phyloP scores from a whole-genome alignment of 2,888 invertebrate species.

The Aspidiotus destructor region DNA sequence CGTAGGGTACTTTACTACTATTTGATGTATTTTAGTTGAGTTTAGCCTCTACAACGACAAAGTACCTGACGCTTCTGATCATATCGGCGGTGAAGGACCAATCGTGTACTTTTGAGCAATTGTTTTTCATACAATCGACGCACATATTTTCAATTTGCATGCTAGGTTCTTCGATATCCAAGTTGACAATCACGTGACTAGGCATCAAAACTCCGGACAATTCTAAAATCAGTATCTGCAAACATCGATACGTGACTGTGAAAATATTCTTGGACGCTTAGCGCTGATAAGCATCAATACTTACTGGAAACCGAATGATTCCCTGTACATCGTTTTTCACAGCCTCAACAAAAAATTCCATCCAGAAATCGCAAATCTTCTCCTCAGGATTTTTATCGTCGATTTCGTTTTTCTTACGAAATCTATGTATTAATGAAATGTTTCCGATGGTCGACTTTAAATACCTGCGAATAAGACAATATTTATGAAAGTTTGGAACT shows the following conservation, averaged over 20 bases:
- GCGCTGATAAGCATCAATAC: constrained; percentile 38
- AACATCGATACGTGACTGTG: neutral
- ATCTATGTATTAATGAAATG: constrained; percentile 84
- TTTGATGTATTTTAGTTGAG: too few relatives aligned
- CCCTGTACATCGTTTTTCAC: constrained; percentile 70
- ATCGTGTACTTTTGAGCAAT: constrained; percentile 77
- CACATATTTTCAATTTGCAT: constrained; percentile 82
- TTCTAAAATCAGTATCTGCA: constrained; percentile 71
- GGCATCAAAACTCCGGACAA: constrained; percentile 89
- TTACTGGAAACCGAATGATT: constrained; percentile 80
- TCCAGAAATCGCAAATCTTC: constrained; percentile 92
- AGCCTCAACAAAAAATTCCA: constrained; percentile 95
- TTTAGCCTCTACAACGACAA: too few relatives aligned
- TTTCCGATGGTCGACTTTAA: constrained; percentile 95
- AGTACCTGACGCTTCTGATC: constrained; percentile 72
- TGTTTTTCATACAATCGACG: constrained; percentile 61
- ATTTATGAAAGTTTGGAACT: neutral
- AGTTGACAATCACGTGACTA: constrained; percentile 88
- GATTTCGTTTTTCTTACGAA: constrained; percentile 69
- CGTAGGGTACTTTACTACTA: too few relatives aligned
- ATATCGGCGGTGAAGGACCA: constrained; percentile 87
- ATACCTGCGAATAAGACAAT: constrained; percentile 50
- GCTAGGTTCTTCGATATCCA: constrained; percentile 86
- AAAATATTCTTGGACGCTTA: neutral
- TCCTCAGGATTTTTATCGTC: constrained; percentile 63